Evolutionary conservation across 2,797 vertebrate genomes (phyloP).

Genomic region (Pseudocheirus occidentalis): DNA sequence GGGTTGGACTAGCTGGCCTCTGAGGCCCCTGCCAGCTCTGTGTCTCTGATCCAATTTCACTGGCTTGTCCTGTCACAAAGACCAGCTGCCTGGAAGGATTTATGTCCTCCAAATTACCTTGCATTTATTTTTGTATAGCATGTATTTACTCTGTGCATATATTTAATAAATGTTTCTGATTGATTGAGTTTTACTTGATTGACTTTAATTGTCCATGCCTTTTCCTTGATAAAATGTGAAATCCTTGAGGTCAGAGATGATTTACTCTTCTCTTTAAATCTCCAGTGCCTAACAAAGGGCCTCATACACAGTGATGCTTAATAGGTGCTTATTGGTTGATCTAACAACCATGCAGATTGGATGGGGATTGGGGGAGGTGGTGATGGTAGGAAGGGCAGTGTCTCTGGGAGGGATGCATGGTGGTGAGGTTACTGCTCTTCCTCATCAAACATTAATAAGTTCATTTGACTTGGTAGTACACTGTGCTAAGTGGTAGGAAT

Average conservation of each 20-base stretch:
- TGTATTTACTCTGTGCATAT: neutral
- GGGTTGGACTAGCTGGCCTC: neutral
- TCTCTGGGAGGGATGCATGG: neutral
- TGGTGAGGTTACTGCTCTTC: neutral
- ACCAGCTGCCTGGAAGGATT: neutral
- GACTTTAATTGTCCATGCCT: neutral
- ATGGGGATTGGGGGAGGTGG: neutral
- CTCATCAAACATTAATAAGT: neutral
- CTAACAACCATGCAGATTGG: neutral
- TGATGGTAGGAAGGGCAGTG: neutral
- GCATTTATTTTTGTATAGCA: neutral
- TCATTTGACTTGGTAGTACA: neutral
- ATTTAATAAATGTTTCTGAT: neutral
- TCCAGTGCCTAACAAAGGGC: neutral
- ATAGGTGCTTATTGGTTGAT: neutral
- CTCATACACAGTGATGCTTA: neutral
- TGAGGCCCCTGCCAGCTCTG: neutral
- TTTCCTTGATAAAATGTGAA: neutral
- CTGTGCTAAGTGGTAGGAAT: neutral
- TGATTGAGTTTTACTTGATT: neutral
- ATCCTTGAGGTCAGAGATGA: neutral
- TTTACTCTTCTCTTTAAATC: neutral
- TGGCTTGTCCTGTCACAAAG: neutral
- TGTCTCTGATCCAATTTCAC: neutral
- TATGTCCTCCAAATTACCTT: neutral